Base-by-base conservation (phyloP, 1,140 invertebrate species). In the Bursaphelenchus mucronatus region DNA sequence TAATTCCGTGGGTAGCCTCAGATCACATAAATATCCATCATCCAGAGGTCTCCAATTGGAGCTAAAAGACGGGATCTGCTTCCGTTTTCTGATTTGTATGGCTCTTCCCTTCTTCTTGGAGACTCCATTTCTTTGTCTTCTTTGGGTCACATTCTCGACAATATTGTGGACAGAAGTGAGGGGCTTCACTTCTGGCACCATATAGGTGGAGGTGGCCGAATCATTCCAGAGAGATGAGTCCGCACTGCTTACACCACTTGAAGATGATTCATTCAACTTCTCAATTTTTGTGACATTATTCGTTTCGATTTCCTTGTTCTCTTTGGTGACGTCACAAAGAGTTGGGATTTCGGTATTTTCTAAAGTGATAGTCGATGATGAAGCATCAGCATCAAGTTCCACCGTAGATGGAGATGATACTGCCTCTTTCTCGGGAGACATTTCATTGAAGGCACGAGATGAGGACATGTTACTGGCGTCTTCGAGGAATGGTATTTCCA, bases 11-110 rank as follows among this genome's bases (percentile, higher is more conserved):
- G n/a, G 17, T 13, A 69, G 40, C 8, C 50, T 17, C 30, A 67
- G 41, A 15, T n/a, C 11, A 11, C 17, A 30, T 10, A n/a, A 9
- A 9, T 47, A 39, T 1, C 66, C 66, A 0, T 56, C 41, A 15
- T 68, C 66, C 1, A 71, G 15, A 8, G 66, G 66, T 30, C 43
- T 17, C 66, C 66, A 67, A 45, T 67, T 71, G n/a, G 50, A 67
- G 10, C 46, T 41, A 39, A 67, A 62, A 11, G 17, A 30, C 1
- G 61, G 63, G 11, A 3, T 61, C 17, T 13, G 61, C 30, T 3
- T 13, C 1, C 56, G 19, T 65, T 65, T 65, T 61, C 30, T 11
- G 55, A 55, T 15, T 55, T 44, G n/a, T 2, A 6, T 49, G 47
- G 19, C 19, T n/a, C n/a, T n/a, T 55, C n/a, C 19, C 57, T 11